phyloP scores from a whole-genome alignment of 2,888 invertebrate species.

The Isoperla grammatica region DNA sequence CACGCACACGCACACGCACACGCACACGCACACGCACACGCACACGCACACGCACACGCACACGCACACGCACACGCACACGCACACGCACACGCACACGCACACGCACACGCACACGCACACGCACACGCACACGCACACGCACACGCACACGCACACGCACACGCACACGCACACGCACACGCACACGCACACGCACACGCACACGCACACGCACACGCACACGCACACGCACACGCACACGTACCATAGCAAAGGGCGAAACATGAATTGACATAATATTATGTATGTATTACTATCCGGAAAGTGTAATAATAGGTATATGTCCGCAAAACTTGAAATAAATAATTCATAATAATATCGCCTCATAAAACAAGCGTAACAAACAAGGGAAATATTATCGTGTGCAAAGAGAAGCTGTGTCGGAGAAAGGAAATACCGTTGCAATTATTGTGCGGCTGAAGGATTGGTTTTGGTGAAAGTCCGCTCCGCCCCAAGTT shows the following conservation, averaged over 20 bases:
- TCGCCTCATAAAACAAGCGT: too few species aligned
- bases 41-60: constrained; percentile 4
- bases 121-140: too few species aligned
- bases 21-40: constrained; percentile 7
- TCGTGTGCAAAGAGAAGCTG: too few species aligned
- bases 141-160: too few species aligned
- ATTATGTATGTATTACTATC: too few species aligned
- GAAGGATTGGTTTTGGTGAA: constrained; percentile 6
- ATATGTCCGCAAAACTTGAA: too few species aligned
- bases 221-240: not conserved
- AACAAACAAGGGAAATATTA: too few species aligned
- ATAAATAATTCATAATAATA: too few species aligned
- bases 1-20: constrained; percentile 12
- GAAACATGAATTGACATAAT: too few species aligned
- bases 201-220: constrained; percentile 7
- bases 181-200: constrained; percentile 13
- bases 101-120: constrained; percentile 7
- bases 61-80: too few species aligned
- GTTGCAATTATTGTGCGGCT: constrained; percentile 3
- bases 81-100: not conserved
- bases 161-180: constrained; percentile 1
- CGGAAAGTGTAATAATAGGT: too few species aligned
- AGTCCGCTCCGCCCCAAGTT: not conserved
- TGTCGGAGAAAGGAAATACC: constrained; percentile 13
- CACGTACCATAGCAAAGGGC: too few species aligned